phyloP scores from a whole-genome alignment of 2,113 vertebrate species.

The Petaurus breviceps region DNA sequence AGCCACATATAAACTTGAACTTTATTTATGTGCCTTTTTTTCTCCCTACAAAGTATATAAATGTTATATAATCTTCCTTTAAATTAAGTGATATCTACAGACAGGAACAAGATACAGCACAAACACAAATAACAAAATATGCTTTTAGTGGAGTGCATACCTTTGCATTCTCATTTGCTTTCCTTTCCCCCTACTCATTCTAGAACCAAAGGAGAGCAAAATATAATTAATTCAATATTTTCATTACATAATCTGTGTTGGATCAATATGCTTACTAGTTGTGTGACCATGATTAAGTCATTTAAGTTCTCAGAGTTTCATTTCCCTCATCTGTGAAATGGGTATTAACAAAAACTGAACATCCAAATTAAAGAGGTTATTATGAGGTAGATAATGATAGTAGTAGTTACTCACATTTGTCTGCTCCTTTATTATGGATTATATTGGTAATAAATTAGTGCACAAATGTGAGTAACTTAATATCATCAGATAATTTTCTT shows the following conservation, averaged over 20 bases:
- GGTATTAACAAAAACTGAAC: neutral
- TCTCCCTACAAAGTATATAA: conserved; percentile 17
- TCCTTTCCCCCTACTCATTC: neutral
- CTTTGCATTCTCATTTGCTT: conserved; percentile 34
- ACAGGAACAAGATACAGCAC: conserved; percentile 16
- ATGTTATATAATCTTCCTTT: conserved; percentile 10
- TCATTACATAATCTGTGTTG: neutral
- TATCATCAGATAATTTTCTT: neutral
- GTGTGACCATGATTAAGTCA: neutral
- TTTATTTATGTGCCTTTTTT: neutral
- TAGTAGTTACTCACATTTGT: too few species aligned
- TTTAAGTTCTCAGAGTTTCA: neutral
- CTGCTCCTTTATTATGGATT: too few species aligned
- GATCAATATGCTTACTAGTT: conserved; percentile 6
- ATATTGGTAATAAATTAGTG: too few species aligned
- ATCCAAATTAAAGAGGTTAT: neutral
- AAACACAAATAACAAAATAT: conserved; percentile 31
- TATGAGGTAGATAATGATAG: neutral
- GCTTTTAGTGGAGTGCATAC: conserved; percentile 3
- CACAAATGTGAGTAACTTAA: neutral
- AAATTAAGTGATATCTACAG: conserved; percentile 37
- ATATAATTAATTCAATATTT: conserved; percentile 43
- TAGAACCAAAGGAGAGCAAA: conserved; percentile 41
- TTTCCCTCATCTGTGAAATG: neutral
- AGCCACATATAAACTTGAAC: conserved; percentile 1